phyloP scores from a whole-genome alignment of 2,888 invertebrate genomes.

The Geophilus truncorum region DNA sequence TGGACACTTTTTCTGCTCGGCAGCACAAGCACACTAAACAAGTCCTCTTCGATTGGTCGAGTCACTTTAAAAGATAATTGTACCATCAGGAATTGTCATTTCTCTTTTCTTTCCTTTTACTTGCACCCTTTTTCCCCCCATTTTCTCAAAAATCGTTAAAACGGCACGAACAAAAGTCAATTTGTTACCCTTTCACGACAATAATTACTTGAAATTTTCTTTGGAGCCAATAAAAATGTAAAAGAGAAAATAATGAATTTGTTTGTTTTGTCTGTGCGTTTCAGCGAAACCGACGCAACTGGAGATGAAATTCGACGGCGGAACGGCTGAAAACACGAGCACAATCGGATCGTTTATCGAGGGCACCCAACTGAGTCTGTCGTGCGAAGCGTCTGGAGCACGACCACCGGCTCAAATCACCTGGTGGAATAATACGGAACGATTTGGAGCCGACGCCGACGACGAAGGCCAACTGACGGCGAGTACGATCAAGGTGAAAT shows the following conservation, averaged over 20 bases:
- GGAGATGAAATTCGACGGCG: slow-evolving; percentile 13
- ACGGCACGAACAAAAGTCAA: background rate
- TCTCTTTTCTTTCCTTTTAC: background rate
- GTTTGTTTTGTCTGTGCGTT: background rate
- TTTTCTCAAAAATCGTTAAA: background rate
- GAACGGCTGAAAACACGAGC: slow-evolving; percentile 11
- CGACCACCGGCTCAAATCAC: slow-evolving; percentile 77
- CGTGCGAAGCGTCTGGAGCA: slow-evolving; percentile 71
- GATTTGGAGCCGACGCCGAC: slow-evolving; percentile 56
- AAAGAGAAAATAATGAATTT: background rate
- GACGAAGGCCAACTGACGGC: slow-evolving; percentile 60
- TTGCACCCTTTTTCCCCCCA: background rate
- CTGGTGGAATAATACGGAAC: slow-evolving; percentile 74
- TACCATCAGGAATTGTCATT: background rate
- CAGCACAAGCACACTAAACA: background rate
- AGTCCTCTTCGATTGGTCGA: background rate
- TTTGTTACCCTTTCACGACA: too few species aligned
- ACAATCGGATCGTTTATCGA: slow-evolving; percentile 65
- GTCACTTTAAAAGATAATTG: background rate
- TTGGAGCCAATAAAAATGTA: too few species aligned
- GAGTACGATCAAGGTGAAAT: slow-evolving; percentile 60
- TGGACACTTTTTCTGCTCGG: background rate
- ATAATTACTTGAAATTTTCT: too few species aligned
- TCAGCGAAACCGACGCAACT: background rate
- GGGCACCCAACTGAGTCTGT: slow-evolving; percentile 61